phyloP scores from a whole-genome alignment of 2,797 vertebrate species.

The Myotis planiceps region DNA sequence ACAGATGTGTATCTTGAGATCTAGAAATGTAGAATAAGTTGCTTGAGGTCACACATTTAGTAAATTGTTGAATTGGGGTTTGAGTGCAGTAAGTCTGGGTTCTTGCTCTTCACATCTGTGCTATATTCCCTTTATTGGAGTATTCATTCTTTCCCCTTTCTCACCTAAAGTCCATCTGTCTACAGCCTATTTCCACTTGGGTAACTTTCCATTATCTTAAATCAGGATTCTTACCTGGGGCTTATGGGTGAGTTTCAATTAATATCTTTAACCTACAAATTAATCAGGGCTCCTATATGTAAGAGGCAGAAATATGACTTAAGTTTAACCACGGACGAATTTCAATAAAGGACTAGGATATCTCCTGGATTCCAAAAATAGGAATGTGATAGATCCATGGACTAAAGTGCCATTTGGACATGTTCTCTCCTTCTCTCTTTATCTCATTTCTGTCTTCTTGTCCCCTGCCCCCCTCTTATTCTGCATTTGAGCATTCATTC shows the following conservation, averaged over 20 bases:
- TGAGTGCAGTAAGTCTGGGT: background rate
- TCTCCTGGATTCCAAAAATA: background rate
- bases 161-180: background rate
- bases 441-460: background rate
- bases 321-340: background rate
- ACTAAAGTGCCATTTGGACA: background rate
- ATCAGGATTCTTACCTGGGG: background rate
- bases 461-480: background rate
- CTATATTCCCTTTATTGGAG: background rate
- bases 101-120: background rate
- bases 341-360: background rate
- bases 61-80: background rate
- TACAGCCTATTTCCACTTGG: background rate
- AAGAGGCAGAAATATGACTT: background rate
- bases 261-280: conserved; percentile 6
- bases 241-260: background rate
- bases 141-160: background rate
- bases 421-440: background rate
- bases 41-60: background rate
- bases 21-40: conserved; percentile 29
- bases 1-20: background rate
- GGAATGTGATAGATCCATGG: background rate
- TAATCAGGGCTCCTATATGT: background rate
- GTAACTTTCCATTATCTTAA: conserved; percentile 5
- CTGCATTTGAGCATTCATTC: background rate